Base-by-base conservation (phyloP, 2,888 invertebrate genomes). In the Tipula vernalis region DNA sequence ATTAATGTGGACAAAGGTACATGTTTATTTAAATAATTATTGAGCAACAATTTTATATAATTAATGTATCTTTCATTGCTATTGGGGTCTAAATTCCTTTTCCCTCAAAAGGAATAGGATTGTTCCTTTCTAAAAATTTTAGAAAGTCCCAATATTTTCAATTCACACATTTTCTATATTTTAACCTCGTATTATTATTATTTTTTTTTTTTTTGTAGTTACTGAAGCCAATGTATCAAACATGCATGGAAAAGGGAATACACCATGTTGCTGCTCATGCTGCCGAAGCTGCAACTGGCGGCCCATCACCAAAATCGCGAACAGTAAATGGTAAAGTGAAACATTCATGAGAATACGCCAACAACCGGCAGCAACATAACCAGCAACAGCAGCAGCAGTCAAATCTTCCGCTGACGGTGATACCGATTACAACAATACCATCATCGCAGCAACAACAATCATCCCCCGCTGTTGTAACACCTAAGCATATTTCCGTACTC, bases 141-240 rank as follows among this genome's bases (percentile, higher is more conserved):
- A 2, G 2, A 28, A 28, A 28, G 28, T 28, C 0, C 28, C 28
- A 28, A 28, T 28, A 28, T 28, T 28, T 0, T 28, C 28, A 28
- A 28, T 28, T 28, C 28, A 28, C 28, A 28, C 28, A 28, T 28
- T 28, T 28, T 28, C 39, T 3, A 39, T 44, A 44, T 6, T 44
- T 41, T 41, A 10, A 44, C 8, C 44, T 12, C 44, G 10, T 12
- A 42, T 44, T 44, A 41, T 10, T 10, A 2, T 41, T 41, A 41
- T 41, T 8, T 87, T 89, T 89, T 89, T 89, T 89, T 89, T 89
- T 89, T 91, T 92, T 3, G n/a, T 92, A 97, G 97, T 92, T 96
- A 89, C 95, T 97, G 95, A 96, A 96, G 91, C 96, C 96, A 88
- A 91, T 95, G 88, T 96, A 96, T 92, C 95, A 96, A 91, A 93